A percentile compares a stretch with the other conserved stretches of the same genome.
Conservation (phyloP, 2,113 vertebrate genomes). For the Bagarius yarrelli region DNA sequence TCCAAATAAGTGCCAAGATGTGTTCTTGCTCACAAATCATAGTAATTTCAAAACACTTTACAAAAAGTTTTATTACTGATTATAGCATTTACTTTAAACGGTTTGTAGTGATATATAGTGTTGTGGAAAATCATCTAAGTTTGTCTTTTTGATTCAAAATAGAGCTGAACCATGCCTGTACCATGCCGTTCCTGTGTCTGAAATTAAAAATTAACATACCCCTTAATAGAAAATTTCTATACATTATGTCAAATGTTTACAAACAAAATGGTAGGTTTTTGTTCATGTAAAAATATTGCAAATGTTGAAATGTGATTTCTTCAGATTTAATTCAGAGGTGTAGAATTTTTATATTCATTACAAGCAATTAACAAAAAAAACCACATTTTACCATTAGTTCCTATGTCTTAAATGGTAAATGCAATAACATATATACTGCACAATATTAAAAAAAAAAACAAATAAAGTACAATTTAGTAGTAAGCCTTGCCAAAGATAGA, state of each 20-base stretch:
- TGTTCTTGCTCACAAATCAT: neutral
- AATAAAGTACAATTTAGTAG: neutral
- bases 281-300: too few species aligned
- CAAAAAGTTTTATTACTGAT: neutral
- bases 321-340: too few species aligned
- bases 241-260: neutral
- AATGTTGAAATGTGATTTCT: too few species aligned
- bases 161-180: too few species aligned
- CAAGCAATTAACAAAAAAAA: neutral
- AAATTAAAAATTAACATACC: neutral
- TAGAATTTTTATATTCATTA: too few species aligned
- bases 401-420: neutral
- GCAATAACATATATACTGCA: neutral
- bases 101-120: neutral
- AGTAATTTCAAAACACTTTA: neutral
- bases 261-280: too few species aligned
- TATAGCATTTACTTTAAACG: neutral
- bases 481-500: neutral
- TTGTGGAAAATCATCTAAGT: neutral
- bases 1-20: neutral
- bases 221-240: neutral
- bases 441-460: neutral
- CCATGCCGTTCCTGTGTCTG: neutral
- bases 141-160: too few species aligned
- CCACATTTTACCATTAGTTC: neutral